These are phyloP conservation scores for Pentamera pediparva DNA, from an alignment of 53 echinoderm and acorn worm species.

Conservation along the genomic window DNA sequence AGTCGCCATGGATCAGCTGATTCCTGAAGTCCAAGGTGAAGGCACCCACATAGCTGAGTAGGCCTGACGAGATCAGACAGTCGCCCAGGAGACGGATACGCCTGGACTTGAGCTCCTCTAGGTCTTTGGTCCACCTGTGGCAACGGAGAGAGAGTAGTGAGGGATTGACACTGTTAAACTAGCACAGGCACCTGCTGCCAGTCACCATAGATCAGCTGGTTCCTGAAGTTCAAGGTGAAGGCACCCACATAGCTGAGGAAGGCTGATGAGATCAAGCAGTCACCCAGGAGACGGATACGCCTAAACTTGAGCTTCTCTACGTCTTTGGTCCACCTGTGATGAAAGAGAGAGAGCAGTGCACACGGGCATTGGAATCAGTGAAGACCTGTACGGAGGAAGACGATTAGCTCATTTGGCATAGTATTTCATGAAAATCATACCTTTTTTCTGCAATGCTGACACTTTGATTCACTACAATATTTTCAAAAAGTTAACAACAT, in stretches of 20 bases:
- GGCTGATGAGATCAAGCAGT: conserved; percentile 91
- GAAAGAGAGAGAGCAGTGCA: no score
- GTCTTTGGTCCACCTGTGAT: conserved; percentile 94
- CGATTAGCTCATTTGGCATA: no score
- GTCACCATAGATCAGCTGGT: conserved; percentile 78
- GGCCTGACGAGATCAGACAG: conserved; percentile 89
- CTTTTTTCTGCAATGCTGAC: no score
- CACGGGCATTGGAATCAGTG: no score
- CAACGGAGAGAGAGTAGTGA: no score
- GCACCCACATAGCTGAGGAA: conserved; percentile 99
- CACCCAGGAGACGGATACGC: conserved; percentile 86
- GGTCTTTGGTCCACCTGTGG: conserved; percentile 93
- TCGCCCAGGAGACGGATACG: conserved; percentile 91
- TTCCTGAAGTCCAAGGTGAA: conserved; percentile 98
- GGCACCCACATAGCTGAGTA: conserved; percentile 98
- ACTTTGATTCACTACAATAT: no score
- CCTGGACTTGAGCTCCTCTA: conserved; percentile 79
- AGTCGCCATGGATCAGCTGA: conserved; percentile 79
- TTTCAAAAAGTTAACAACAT: no score
- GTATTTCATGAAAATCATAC: no score
- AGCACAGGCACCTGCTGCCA: conserved; percentile 86
- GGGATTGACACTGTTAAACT: no score
- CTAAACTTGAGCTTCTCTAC: conserved; percentile 78
- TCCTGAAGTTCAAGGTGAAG: conserved; percentile 96
- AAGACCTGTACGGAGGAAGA: no score